Base-by-base conservation (phyloP, 2,888 invertebrate species). In the Celastrina argiolus region DNA sequence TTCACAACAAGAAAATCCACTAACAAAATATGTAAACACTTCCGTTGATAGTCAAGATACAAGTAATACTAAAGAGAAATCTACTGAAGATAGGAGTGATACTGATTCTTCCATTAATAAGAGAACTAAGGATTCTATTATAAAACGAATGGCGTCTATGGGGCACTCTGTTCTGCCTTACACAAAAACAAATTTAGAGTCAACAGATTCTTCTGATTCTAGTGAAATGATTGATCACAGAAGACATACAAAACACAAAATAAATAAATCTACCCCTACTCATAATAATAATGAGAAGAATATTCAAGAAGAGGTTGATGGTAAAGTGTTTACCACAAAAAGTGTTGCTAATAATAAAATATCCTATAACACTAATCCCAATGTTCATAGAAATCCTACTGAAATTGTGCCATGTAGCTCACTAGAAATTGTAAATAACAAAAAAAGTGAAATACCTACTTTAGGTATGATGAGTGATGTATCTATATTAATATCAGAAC, bases 71-170 rank as follows among this genome's bases (percentile, higher is more conserved):
- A 71, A 73, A 56, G 71, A 31, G 31, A 58, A 31, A 31, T 58
- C 58, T 31, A 31, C 8, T 39, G 61, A 73, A 65, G 76, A 79
- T 66, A 76, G 74, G 70, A 87, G 84, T 82, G 87, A 88, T 69
- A 88, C 85, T 68, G 88, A 88, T 71, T 84, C 83, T 58, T 79
- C 81, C 63, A 66, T 80, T 31, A 83, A 83, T 63, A 83, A 69
- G 72, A 84, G 79, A 79, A 86, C 83, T n/a, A 90, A 87, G 74
- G 78, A 80, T 67, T 83, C 87, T 2, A 83, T 89, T 70, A 71
- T 90, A 63, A 85, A 80, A 73, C 79, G 90, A 75, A 90, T 90
- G 86, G 87, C 90, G 58, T 83, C 72, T 69, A 84, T 90, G 84
- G 89, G 90, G 4, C 88, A 88, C 39, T 87, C 90, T 68, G 85